Conservation (phyloP, 2,888 invertebrate species). For the Pandemis heparana region DNA sequence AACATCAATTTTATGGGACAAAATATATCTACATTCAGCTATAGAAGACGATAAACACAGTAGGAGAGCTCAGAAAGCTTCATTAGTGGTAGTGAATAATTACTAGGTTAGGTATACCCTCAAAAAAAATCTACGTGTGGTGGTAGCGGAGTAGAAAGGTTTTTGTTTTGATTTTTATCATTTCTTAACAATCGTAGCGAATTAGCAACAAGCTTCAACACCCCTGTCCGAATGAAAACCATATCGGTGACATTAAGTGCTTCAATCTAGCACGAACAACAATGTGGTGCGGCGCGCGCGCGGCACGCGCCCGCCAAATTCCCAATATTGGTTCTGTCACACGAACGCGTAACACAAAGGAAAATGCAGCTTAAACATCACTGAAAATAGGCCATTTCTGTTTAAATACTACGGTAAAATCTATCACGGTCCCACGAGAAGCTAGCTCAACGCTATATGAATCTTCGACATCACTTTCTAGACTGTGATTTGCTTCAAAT, state of each 20-base stretch:
- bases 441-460: not conserved
- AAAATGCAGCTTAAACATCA: not conserved
- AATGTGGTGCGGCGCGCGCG: slow-evolving; percentile 51
- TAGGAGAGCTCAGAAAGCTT: too few species aligned
- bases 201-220: slow-evolving; percentile 22
- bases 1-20: too few species aligned
- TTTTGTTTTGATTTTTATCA: too few species aligned
- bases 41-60: too few species aligned
- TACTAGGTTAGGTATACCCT: too few species aligned
- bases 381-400: slow-evolving; percentile 6
- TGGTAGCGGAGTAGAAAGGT: too few species aligned
- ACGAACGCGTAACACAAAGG: slow-evolving; percentile 48
- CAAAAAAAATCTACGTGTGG: too few species aligned
- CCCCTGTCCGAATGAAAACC: slow-evolving; percentile 43
- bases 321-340: slow-evolving; percentile 50
- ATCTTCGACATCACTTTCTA: not conserved
- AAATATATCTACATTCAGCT: too few species aligned
- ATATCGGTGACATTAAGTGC: slow-evolving; percentile 72
- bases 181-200: not conserved
- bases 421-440: not conserved
- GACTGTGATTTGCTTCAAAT: not conserved
- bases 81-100: too few species aligned
- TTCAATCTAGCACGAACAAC: slow-evolving; percentile 70
- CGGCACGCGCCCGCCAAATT: slow-evolving; percentile 35
- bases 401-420: not conserved